Percentiles rank a stretch among this genome's conserved stretches.
phyloP scores from a whole-genome alignment of 2,797 vertebrate species.

The Anolis apletophallus region DNA sequence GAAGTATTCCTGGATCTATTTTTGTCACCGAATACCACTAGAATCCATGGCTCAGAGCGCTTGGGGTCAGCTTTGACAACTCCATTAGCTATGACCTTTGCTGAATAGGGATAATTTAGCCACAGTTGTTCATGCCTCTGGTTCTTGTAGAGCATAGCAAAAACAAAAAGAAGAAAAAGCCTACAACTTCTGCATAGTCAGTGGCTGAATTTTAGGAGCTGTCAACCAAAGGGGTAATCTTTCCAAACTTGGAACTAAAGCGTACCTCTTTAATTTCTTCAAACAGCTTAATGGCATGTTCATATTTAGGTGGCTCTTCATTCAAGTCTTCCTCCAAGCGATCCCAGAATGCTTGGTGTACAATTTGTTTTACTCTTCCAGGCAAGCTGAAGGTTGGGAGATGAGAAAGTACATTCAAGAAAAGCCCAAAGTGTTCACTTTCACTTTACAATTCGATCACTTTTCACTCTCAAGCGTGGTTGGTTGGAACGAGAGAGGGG shows the following conservation, averaged over 20 bases:
- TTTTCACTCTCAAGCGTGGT: no score
- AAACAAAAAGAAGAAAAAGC: no score
- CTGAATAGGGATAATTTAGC: no score
- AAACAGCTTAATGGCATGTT: constrained; percentile 90
- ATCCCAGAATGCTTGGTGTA: constrained; percentile 95
- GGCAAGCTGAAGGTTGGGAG: constrained; percentile 78
- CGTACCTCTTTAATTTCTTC: constrained; percentile 93
- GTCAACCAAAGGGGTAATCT: neutral
- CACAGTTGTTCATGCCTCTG: no score
- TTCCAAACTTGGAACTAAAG: neutral
- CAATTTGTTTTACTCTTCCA: constrained; percentile 84
- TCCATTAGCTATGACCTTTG: no score
- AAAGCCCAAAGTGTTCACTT: neutral
- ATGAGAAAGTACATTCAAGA: neutral
- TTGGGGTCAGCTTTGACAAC: no score
- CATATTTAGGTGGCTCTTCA: constrained; percentile 89
- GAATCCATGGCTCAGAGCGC: no score
- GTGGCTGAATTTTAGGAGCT: neutral
- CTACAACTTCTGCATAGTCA: no score
- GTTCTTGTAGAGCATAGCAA: neutral
- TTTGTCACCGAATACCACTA: no score
- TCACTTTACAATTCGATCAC: no score
- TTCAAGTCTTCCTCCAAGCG: constrained; percentile 88
- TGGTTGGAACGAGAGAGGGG: no score
- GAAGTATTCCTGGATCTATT: no score